Conservation (phyloP, 2,113 vertebrate species). For the Phrynocephalus versicolor region DNA sequence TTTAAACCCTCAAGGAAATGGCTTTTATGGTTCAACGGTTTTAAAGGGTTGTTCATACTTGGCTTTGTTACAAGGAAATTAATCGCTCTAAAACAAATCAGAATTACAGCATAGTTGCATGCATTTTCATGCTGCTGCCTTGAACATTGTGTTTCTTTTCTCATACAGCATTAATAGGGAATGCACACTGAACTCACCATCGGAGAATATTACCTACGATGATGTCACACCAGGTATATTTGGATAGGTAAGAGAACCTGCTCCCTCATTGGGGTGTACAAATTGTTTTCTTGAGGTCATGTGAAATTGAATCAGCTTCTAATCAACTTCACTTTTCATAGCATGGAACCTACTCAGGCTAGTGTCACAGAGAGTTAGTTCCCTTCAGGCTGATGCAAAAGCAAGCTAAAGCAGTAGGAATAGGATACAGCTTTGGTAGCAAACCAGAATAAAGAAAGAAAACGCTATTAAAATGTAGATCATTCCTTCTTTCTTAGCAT, state of each 20-base stretch:
- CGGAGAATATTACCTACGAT: slow-evolving; percentile 68
- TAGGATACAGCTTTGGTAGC: slow-evolving; percentile 34
- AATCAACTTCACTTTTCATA: slow-evolving; percentile 73
- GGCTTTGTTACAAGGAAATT: slow-evolving; percentile 91
- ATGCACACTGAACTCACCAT: slow-evolving; percentile 63
- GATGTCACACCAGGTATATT: slow-evolving; percentile 45
- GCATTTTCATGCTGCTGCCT: slow-evolving; percentile 75
- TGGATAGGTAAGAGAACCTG: slow-evolving; percentile 50
- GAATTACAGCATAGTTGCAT: slow-evolving; percentile 81
- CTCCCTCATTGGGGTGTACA: slow-evolving; percentile 65
- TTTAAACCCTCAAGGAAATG: slow-evolving; percentile 89
- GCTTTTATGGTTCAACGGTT: slow-evolving; percentile 87
- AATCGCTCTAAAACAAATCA: slow-evolving; percentile 92
- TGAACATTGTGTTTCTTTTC: slow-evolving; percentile 66
- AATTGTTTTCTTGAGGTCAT: slow-evolving; percentile 71
- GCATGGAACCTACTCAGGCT: slow-evolving; percentile 66
- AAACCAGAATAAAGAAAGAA: slow-evolving; percentile 39
- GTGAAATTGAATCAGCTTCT: slow-evolving; percentile 71
- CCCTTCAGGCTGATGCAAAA: slow-evolving; percentile 59
- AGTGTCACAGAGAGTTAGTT: slow-evolving; percentile 64
- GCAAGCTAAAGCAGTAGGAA: slow-evolving; percentile 34
- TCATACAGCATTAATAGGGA: slow-evolving; percentile 60
- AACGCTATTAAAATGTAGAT: slow-evolving; percentile 47
- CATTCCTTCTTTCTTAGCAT: slow-evolving; percentile 18
- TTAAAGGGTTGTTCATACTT: slow-evolving; percentile 89